Evolutionary conservation across 2,797 vertebrate genomes (phyloP), one percentile per base, ranked within the genome.

Genomic region (Acanthis flammea): DNA sequence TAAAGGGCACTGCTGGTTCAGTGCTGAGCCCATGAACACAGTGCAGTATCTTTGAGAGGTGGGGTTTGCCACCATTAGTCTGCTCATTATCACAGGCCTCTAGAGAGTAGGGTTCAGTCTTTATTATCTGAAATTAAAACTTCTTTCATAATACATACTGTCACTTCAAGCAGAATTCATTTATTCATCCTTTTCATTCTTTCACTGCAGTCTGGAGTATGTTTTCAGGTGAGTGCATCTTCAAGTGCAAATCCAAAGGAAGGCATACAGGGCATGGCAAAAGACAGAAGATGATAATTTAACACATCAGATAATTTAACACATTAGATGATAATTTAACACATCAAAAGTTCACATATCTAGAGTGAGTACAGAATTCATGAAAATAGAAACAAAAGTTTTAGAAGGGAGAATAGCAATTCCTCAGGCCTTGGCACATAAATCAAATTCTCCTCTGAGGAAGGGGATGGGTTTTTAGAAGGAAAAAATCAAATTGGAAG

Each of bases 1-100:
- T 95, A 95, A 96, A 96, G 92, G 92, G 84, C 90, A 93, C 42
- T 95, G 88, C 88, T 95, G 86, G 95, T 91, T 94, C 71, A 73
- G 9, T 82, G 81, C 51, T 60, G 81, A 85, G 81, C 67, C 77
- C 55, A 8, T 67, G 89, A 95, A 92, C 42, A 61, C 15, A 66
- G 63, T 41, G 14, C 60, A 22, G 41, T 67, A 80, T 91, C 53
- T 91, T 58, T 71, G 71, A 71, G 78, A 92, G 75, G 67, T 83
- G 57, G 25, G 35, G 47, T 89, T 94, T 92, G 84, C 92, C 84
- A 93, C 93, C 72, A 51, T 84, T 72, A 66, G 47, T 82, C 57
- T 95, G 47, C 78, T 93, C 78, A 50, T 95, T 87, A 93, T 85
- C 84, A 89, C 53, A 77, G 77, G 65, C 42, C 86, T 92, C 93